Conservation (phyloP, 2,888 invertebrate species). For the Diadegma fenestrale region DNA sequence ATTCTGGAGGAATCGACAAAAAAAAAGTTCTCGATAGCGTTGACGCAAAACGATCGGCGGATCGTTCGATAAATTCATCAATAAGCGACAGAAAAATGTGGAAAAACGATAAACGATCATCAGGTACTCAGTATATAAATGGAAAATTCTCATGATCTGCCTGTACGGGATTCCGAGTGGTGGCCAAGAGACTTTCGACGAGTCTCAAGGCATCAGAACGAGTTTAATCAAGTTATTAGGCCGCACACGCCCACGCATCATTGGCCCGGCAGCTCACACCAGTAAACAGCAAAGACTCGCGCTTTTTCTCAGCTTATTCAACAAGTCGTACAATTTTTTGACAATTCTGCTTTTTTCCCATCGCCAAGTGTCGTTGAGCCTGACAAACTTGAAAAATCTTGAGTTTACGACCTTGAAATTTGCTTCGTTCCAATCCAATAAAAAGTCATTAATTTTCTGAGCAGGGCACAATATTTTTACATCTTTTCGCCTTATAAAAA, state of each 20-base stretch:
- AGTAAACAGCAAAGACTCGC: slow-evolving; percentile 12
- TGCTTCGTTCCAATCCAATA: too few species aligned
- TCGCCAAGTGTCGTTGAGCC: too few species aligned
- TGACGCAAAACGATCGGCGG: slow-evolving; percentile 11
- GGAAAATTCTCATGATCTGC: slow-evolving; percentile 32
- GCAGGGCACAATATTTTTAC: too few species aligned
- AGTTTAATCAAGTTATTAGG: slow-evolving; percentile 80
- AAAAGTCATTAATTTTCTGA: too few species aligned
- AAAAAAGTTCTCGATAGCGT: slow-evolving; percentile 8
- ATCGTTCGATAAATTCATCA: background rate
- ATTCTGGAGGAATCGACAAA: background rate
- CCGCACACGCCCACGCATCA: slow-evolving; percentile 75
- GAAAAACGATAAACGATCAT: slow-evolving; percentile 37
- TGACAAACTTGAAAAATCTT: background rate
- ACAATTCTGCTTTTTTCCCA: background rate
- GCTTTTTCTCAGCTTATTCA: slow-evolving; percentile 30
- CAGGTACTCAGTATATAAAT: slow-evolving; percentile 36
- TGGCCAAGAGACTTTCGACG: slow-evolving; percentile 61
- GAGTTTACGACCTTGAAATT: background rate
- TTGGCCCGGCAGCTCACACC: slow-evolving; percentile 55
- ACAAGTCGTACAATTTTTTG: slow-evolving; percentile 8
- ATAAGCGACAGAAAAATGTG: background rate
- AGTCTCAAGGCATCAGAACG: slow-evolving; percentile 70
- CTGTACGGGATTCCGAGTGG: slow-evolving; percentile 12
- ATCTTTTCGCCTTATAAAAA: too few species aligned